phyloP scores from a whole-genome alignment of 1,140 invertebrate genomes.

The Trissolcus basalis region DNA sequence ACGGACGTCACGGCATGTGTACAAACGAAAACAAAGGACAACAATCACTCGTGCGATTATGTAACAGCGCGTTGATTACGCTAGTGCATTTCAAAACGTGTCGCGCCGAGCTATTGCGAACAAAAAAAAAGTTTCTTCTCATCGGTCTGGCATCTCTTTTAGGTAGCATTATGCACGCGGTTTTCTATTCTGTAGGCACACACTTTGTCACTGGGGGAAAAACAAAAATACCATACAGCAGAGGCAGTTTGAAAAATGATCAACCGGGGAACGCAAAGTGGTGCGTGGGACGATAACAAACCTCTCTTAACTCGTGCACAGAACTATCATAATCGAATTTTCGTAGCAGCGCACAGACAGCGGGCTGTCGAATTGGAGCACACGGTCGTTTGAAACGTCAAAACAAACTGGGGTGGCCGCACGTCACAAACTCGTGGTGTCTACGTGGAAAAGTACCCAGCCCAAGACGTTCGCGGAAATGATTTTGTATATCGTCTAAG shows the following conservation, averaged over 20 bases:
- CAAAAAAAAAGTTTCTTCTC: background rate
- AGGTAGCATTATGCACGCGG: slow-evolving; percentile 12
- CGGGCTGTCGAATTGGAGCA: no score
- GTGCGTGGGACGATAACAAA: background rate
- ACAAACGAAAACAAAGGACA: slow-evolving; percentile 15
- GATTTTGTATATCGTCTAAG: background rate
- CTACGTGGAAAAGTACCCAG: slow-evolving; percentile 1
- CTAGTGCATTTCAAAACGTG: slow-evolving; percentile 5
- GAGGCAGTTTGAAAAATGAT: no score
- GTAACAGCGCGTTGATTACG: slow-evolving; percentile 19
- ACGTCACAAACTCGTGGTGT: background rate
- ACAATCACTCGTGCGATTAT: slow-evolving; percentile 10
- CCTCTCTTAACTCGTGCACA: background rate
- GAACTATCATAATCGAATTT: slow-evolving; percentile 1
- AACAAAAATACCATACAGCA: no score
- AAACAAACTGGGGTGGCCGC: no score
- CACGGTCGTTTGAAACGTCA: background rate
- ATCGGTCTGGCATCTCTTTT: background rate
- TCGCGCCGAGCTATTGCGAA: background rate
- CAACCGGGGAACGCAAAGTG: background rate
- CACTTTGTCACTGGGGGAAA: no score
- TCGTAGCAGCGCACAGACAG: no score
- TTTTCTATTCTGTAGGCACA: no score
- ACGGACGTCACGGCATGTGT: no score
- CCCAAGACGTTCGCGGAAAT: background rate